Base-by-base conservation (phyloP, 2,113 vertebrate species). In the Lota lota region DNA sequence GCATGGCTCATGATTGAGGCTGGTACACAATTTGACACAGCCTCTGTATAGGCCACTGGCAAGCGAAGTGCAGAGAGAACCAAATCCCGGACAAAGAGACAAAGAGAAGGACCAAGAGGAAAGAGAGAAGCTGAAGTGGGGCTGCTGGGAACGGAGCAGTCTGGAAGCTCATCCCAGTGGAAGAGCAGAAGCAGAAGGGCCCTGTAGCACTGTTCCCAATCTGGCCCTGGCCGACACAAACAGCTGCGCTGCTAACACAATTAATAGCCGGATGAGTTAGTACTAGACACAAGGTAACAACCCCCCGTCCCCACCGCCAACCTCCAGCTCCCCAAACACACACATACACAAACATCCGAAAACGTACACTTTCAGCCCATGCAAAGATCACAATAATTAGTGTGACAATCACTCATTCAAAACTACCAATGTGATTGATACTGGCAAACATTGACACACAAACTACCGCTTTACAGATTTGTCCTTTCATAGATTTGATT, bases 221-320 rank as follows among this genome's bases (percentile, higher is more conserved):
- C 94, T 97, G 95, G 93, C 90, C 87, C 85, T 40, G 8, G 82
- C 90, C 92, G 91, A 91, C 84, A 87, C 89, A 91, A 93, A 94
- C 94, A 96, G 94, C 95, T 97, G 95, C 91, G 94, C 90, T 91
- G 93, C 93, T 94, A 95, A 95, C 93, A 94, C 92, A 94, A 96
- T 97, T 96, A 95, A 94, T 92, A 94, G 92, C 82, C 93, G 93
- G 94, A 95, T 96, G 95, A 96, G 91, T 96, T 95, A 95, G 91
- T 96, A 95, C 94, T 94, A 96, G 92, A 95, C 94, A 81, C 92
- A 90, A 89, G 92, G 88, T 92, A 92, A 91, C 93, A 63, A 87
- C 67, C 71, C 74, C 33, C 65, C 28, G 15, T 3, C 21, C 33
- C 10, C 60, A 40, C 5, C 51, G 51, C 28, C 28, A 33, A 57